Percentiles rank a stretch among this genome's conserved stretches.
Evolutionary conservation across 2,888 invertebrate species (phyloP).

Genomic region (Drosophila anceps): DNA sequence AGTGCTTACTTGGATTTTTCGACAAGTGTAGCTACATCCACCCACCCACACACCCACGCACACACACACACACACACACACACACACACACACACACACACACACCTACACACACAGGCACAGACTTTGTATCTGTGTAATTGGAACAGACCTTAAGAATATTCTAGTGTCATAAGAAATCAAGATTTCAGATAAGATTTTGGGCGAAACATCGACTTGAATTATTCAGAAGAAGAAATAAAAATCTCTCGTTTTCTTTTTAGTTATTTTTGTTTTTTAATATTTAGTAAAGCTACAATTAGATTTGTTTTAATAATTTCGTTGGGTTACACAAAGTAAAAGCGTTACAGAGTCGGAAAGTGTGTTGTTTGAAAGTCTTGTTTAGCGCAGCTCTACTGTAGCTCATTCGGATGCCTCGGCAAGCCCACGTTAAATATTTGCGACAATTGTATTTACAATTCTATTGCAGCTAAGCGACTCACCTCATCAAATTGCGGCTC

Average conservation of each 20-base stretch:
- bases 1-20: not conserved
- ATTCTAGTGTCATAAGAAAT: constrained; percentile 67
- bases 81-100: constrained; percentile 10
- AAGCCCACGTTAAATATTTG: constrained; percentile 30
- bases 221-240: constrained; percentile 55
- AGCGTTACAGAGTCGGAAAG: constrained; percentile 31
- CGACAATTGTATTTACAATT: constrained; percentile 35
- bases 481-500: constrained; percentile 51
- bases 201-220: constrained; percentile 38
- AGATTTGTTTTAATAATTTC: constrained; percentile 28
- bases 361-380: not conserved
- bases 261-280: not conserved
- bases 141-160: constrained; percentile 64
- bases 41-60: constrained; percentile 21
- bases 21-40: constrained; percentile 15
- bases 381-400: constrained; percentile 52
- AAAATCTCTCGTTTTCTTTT: not conserved
- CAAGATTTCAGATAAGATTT: constrained; percentile 1
- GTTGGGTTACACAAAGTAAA: constrained; percentile 35
- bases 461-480: constrained; percentile 26
- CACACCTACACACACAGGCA: not conserved
- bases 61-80: constrained; percentile 1
- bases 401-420: constrained; percentile 11
- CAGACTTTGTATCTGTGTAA: constrained; percentile 55
- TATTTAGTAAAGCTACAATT: constrained; percentile 28